Percentiles rank a stretch among this genome's conserved stretches.
Conservation (phyloP, 2,888 invertebrate genomes). For the Eilema griseolum region DNA sequence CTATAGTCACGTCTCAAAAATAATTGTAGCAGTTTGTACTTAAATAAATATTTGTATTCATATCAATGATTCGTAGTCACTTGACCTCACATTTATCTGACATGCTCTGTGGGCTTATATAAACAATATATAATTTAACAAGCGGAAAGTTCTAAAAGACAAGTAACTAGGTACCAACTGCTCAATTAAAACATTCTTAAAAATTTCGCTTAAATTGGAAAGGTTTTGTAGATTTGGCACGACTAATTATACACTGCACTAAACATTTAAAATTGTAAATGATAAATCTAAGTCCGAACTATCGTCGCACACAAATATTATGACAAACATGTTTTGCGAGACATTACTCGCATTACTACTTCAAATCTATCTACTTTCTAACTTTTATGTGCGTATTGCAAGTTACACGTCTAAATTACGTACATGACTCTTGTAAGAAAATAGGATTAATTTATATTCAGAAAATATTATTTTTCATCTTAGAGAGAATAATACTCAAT, state of each 20-base stretch:
- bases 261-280: conserved; percentile 43
- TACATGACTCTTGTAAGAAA: conserved; percentile 81
- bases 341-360: conserved; percentile 58
- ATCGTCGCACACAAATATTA: conserved; percentile 51
- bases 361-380: conserved; percentile 63
- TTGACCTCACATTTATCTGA: conserved; percentile 53
- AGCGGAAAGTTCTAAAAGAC: conserved; percentile 54
- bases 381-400: conserved; percentile 79
- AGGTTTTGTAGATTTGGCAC: conserved; percentile 78
- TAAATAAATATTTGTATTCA: conserved; percentile 42
- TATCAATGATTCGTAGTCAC: conserved; percentile 45
- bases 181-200: conserved; percentile 51
- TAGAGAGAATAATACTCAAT: conserved; percentile 74
- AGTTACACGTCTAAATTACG: conserved; percentile 77
- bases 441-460: conserved; percentile 82
- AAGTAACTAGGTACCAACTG: conserved; percentile 50
- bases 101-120: conserved; percentile 41
- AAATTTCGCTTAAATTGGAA: conserved; percentile 54
- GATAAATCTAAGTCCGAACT: conserved; percentile 42
- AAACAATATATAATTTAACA: conserved; percentile 51
- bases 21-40: conserved; percentile 40
- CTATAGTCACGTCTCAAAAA: conserved; percentile 52
- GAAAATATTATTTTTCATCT: conserved; percentile 78
- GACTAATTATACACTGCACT: conserved; percentile 61
- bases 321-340: conserved; percentile 50